Evolutionary conservation across 2,888 invertebrate species (phyloP).

Genomic region (Temnothorax rugatulus): DNA sequence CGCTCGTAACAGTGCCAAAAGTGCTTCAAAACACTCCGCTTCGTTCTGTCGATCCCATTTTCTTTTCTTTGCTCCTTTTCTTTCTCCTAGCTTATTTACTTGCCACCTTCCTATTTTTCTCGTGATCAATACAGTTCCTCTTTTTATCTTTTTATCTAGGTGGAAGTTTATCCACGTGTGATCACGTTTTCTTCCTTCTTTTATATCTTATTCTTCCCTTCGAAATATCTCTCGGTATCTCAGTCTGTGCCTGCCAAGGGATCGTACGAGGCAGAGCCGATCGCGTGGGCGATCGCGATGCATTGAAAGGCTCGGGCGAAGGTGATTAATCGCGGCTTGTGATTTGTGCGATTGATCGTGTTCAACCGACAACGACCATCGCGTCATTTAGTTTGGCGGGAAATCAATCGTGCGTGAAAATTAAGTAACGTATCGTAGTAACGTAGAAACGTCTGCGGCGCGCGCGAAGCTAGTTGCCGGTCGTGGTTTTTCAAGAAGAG

Average conservation of each 20-base stretch:
- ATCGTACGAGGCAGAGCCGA: constrained; percentile 7
- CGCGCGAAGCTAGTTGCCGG: neutral
- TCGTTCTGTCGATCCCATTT: constrained; percentile 62
- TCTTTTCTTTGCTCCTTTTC: constrained; percentile 48
- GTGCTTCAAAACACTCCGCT: constrained; percentile 80
- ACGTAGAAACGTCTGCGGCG: constrained; percentile 17
- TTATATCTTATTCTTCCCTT: neutral
- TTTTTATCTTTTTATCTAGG: neutral
- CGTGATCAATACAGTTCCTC: neutral
- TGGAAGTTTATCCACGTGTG: neutral
- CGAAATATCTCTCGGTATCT: constrained; percentile 30
- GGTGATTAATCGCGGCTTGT: constrained; percentile 23
- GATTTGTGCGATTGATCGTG: constrained; percentile 41
- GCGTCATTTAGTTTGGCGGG: constrained; percentile 27
- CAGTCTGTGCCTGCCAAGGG: constrained; percentile 28
- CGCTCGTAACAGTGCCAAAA: constrained; percentile 81
- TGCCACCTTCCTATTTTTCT: neutral
- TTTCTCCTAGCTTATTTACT: constrained; percentile 27
- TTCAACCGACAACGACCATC: neutral
- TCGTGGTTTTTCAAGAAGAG: constrained; percentile 33
- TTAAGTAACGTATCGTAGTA: constrained; percentile 7
- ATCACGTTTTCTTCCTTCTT: constrained; percentile 4
- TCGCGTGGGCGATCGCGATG: constrained; percentile 29
- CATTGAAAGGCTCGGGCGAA: neutral
- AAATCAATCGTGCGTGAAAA: constrained; percentile 28